A percentile compares a stretch with the other conserved stretches of the same genome.
phyloP scores from a whole-genome alignment of 2,113 vertebrate genomes.

The Spea bombifrons region DNA sequence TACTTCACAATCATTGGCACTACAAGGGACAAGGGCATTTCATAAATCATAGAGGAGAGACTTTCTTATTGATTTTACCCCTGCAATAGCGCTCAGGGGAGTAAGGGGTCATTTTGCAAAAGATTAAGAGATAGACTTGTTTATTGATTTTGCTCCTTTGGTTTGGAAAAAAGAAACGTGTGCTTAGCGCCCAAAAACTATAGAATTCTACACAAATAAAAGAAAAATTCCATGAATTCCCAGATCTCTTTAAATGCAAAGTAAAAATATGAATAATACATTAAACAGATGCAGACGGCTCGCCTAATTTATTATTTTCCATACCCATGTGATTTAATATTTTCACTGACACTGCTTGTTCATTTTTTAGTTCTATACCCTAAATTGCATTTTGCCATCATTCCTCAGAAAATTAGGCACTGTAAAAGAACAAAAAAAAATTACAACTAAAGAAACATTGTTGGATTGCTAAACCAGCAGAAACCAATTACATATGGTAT shows the following conservation, averaged over 20 bases:
- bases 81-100: not conserved
- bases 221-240: constrained; percentile 25
- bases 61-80: not conserved
- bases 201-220: not conserved
- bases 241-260: not conserved
- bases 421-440: too few species aligned
- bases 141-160: constrained; percentile 28
- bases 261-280: constrained; percentile 33
- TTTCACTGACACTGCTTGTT: not conserved
- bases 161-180: constrained; percentile 30
- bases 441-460: too few species aligned
- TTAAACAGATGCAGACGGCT: constrained; percentile 19
- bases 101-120: not conserved
- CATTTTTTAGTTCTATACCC: not conserved
- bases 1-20: not conserved
- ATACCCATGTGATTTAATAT: constrained; percentile 4
- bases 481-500: too few species aligned
- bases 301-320: constrained; percentile 3
- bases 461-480: too few species aligned
- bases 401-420: not conserved
- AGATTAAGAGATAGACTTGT: constrained; percentile 23
- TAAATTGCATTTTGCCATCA: not conserved
- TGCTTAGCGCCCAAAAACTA: constrained; percentile 19
- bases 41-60: not conserved
- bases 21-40: not conserved